Evolutionary conservation across 92 coral and sea anemone species (phyloP), one percentile per base, ranked within the genome.

Genomic region (Actinostola sp.): DNA sequence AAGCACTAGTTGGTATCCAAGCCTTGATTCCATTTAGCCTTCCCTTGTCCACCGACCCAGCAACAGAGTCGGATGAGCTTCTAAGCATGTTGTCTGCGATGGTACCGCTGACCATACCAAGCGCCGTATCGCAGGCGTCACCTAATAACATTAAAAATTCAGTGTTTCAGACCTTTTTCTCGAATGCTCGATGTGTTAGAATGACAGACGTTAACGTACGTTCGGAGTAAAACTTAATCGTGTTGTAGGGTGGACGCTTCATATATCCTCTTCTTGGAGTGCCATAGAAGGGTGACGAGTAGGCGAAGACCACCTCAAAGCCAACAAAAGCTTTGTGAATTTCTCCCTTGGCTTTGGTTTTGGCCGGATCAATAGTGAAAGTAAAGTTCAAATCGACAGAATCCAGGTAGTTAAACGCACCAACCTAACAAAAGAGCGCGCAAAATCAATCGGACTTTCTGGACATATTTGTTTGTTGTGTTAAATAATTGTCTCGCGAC

Each of bases 1-100:
- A 31, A 24, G 54, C 55, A 10, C 34, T n/a, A 30, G 42, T 41
- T 67, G 72, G 72, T 67, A 45, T 36, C 72, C 72, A 67, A 42
- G 72, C 72, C 44, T 67, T 67, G 24, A 28, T 25, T 28, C 59
- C 59, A 53, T 49, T 67, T 2, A 67, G 72, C 16, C 42, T 46
- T 16, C 72, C 72, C 12, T 67, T 43, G 16, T 0, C 10, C 15
- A 60, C 59, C 8, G 36, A 16, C 14, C 60, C 72, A 8, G 56
- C 17, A 2, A 60, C 41, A 6, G 59, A 29, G 8, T 67, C 38
- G 19, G 72, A 67, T 31, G 72, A 67, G 36, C 42, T 60, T 49
- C 38, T 29, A 2, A 67, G 19, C 34, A 10, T 27, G 10, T 19
- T n/a, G 60, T 67, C 44, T 6, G 60, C 26, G 1, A 67, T 29